Percentiles rank a stretch among this genome's conserved stretches.
Conservation (phyloP, 2,113 vertebrate genomes). For the Sorex fumeus region DNA sequence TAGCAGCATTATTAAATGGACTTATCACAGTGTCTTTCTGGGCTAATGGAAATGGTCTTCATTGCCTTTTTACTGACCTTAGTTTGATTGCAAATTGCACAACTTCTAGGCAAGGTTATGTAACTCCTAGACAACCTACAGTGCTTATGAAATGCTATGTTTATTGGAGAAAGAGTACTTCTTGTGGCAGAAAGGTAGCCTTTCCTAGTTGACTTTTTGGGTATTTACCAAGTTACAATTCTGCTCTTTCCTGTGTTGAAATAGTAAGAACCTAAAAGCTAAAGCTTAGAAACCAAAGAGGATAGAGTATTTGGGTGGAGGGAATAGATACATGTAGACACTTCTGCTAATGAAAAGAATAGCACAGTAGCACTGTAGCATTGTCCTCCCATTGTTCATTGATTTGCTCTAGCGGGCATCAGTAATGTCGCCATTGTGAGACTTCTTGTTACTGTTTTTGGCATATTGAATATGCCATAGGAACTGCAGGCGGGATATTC, state of each 20-base stretch:
- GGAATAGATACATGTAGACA: background rate
- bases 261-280: slow-evolving; percentile 24
- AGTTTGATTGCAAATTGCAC: slow-evolving; percentile 24
- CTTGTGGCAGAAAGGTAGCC: background rate
- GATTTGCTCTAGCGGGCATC: too few species aligned
- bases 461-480: too few species aligned
- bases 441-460: too few species aligned
- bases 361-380: too few species aligned
- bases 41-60: slow-evolving; percentile 60
- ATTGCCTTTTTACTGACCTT: slow-evolving; percentile 33
- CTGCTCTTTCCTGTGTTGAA: slow-evolving; percentile 18
- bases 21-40: slow-evolving; percentile 60
- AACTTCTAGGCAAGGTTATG: background rate
- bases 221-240: slow-evolving; percentile 57
- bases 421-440: too few species aligned
- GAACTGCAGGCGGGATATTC: too few species aligned
- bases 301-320: background rate
- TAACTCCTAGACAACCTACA: background rate
- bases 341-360: slow-evolving; percentile 48
- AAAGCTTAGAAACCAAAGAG: slow-evolving; percentile 47
- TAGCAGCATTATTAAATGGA: slow-evolving; percentile 60
- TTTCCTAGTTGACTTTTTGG: slow-evolving; percentile 39
- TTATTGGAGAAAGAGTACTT: slow-evolving; percentile 45
- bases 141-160: slow-evolving; percentile 44
- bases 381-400: too few species aligned